Percentiles rank a stretch among this genome's conserved stretches.
Evolutionary conservation across 2,888 invertebrate genomes (phyloP).

Genomic region (Drosophila anceps): DNA sequence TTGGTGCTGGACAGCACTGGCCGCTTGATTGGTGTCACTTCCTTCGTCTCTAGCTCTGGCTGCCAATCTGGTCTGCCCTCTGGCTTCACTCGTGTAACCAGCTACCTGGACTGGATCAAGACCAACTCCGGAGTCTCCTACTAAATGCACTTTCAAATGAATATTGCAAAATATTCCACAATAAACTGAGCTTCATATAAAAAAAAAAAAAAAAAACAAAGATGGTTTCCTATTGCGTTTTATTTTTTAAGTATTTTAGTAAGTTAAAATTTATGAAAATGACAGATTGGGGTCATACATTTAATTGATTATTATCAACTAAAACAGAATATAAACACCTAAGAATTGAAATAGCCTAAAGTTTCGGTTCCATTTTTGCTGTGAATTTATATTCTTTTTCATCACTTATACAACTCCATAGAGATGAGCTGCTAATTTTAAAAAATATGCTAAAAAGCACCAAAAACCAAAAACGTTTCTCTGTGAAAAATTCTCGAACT

Average conservation of each 20-base stretch:
- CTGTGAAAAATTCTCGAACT: too few relatives aligned
- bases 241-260: not conserved
- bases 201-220: conserved; percentile 19
- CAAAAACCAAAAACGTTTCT: too few relatives aligned
- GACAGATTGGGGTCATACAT: too few relatives aligned
- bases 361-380: not conserved
- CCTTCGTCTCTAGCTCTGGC: conserved; percentile 65
- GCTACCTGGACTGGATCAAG: conserved; percentile 76
- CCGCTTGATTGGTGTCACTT: conserved; percentile 75
- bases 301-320: too few relatives aligned
- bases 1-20: conserved; percentile 51
- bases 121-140: conserved; percentile 56
- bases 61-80: conserved; percentile 65
- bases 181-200: conserved; percentile 24
- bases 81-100: conserved; percentile 73
- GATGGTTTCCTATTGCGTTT: not conserved
- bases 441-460: too few relatives aligned
- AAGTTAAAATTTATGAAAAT: too few relatives aligned
- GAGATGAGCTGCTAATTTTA: too few relatives aligned
- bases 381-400: too few relatives aligned
- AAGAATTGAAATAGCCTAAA: not conserved
- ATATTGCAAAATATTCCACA: conserved; percentile 9
- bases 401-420: too few relatives aligned
- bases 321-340: too few relatives aligned
- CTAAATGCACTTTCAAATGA: conserved; percentile 37